Evolutionary conservation across 2,797 vertebrate genomes (phyloP).

Genomic region (Rhinogobio ventralis): DNA sequence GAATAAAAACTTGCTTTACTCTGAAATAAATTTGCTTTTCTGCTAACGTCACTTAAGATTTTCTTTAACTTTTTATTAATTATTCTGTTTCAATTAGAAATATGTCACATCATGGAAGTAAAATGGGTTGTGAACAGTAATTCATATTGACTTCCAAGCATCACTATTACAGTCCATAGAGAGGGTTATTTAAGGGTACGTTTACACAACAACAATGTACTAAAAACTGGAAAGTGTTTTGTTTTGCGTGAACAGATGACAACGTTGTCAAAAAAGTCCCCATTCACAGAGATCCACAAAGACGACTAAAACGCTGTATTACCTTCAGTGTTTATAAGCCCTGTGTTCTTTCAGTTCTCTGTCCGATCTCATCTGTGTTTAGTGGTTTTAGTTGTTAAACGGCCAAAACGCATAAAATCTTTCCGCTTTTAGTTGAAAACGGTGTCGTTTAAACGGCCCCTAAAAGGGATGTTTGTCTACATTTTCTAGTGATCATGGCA

Average conservation of each 20-base stretch:
- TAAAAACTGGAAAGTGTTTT: neutral
- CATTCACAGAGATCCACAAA: too few relatives aligned
- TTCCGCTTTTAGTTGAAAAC: neutral
- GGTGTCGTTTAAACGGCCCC: neutral
- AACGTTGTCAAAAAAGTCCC: too few relatives aligned
- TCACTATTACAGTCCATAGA: neutral
- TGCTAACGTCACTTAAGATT: neutral
- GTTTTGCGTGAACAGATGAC: neutral
- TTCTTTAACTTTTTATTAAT: neutral
- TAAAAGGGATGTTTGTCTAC: neutral
- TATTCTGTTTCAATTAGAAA: neutral
- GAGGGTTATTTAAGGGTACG: neutral
- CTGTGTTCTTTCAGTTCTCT: too few relatives aligned
- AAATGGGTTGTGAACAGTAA: neutral
- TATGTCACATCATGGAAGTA: neutral
- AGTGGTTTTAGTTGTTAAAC: too few relatives aligned
- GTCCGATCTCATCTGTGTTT: too few relatives aligned
- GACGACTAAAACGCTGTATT: too few relatives aligned
- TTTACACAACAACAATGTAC: neutral
- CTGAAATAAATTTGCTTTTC: neutral
- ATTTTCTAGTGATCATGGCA: neutral
- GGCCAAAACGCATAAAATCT: neutral
- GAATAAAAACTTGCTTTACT: slow-evolving; percentile 26
- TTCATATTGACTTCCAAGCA: neutral
- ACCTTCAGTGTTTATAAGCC: too few relatives aligned